These are phyloP conservation scores for Nothocercus nigrocapillus DNA, from an alignment of 2,113 vertebrate species.

Conservation along the genomic window DNA sequence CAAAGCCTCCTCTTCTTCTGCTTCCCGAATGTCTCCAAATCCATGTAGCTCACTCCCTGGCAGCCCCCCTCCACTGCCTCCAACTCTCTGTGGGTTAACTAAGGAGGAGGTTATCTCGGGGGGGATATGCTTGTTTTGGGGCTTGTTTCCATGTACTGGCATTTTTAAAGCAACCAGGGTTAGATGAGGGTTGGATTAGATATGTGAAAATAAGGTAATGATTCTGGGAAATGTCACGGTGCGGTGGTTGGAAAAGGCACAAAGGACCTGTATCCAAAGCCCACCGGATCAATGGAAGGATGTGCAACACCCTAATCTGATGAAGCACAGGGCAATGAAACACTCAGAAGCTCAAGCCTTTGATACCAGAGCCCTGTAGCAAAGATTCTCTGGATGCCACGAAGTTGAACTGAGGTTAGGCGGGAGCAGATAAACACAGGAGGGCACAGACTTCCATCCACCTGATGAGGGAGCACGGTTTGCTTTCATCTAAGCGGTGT, in stretches of 20 bases:
- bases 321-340: neutral
- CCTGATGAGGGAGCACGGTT: slow-evolving; percentile 44
- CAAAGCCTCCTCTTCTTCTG: neutral
- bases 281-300: slow-evolving; percentile 1
- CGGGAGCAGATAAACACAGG: slow-evolving; percentile 52
- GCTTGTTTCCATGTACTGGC: neutral
- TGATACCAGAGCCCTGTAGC: slow-evolving; percentile 50
- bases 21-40: neutral
- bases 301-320: slow-evolving; percentile 1
- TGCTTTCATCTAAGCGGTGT: slow-evolving; percentile 31
- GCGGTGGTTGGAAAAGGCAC: neutral
- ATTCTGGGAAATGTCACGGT: neutral
- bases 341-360: slow-evolving; percentile 21
- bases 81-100: neutral
- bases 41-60: neutral
- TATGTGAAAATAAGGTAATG: neutral
- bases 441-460: slow-evolving; percentile 58
- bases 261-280: slow-evolving; percentile 15
- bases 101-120: neutral
- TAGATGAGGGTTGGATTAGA: neutral
- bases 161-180: neutral
- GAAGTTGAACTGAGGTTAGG: slow-evolving; percentile 61
- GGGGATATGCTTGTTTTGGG: accelerated
- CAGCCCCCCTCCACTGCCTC: neutral
- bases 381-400: slow-evolving; percentile 55